Percentiles rank a stretch among this genome's conserved stretches.
Conservation (phyloP, 2,888 invertebrate species). For the Xylophagus ater region DNA sequence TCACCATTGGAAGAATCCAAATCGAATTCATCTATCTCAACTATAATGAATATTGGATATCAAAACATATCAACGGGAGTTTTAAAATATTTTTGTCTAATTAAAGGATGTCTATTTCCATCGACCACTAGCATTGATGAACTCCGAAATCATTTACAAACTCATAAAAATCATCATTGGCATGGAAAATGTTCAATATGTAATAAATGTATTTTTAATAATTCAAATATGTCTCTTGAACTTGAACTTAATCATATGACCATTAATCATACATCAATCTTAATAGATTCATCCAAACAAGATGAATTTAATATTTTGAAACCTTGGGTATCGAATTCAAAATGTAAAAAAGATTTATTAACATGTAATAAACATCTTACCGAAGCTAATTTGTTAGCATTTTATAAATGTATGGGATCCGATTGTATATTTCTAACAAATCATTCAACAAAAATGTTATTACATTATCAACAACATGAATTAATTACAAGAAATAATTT, state of each 20-base stretch:
- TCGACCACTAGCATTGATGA: conserved; percentile 1
- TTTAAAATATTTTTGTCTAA: background rate
- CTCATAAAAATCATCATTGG: conserved; percentile 2
- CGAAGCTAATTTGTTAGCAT: conserved; percentile 1
- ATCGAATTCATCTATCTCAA: background rate
- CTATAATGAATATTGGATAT: background rate
- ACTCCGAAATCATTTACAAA: conserved; percentile 1
- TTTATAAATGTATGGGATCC: conserved; percentile 8
- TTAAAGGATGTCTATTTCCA: background rate
- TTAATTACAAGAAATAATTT: background rate
- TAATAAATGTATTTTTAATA: background rate
- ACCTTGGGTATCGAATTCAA: conserved; percentile 2
- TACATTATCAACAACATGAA: too few species aligned
- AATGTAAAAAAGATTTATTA: background rate
- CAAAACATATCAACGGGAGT: background rate
- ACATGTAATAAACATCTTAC: background rate
- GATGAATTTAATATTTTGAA: background rate
- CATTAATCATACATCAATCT: conserved; percentile 1
- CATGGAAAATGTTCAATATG: conserved; percentile 3
- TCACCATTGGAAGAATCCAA: background rate
- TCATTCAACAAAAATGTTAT: background rate
- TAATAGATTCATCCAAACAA: background rate
- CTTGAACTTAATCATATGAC: conserved; percentile 1
- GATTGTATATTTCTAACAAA: conserved; percentile 6
- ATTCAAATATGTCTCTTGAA: background rate